Base-by-base conservation (phyloP, 2,888 invertebrate species). In the Synanthedon tipuliformis region DNA sequence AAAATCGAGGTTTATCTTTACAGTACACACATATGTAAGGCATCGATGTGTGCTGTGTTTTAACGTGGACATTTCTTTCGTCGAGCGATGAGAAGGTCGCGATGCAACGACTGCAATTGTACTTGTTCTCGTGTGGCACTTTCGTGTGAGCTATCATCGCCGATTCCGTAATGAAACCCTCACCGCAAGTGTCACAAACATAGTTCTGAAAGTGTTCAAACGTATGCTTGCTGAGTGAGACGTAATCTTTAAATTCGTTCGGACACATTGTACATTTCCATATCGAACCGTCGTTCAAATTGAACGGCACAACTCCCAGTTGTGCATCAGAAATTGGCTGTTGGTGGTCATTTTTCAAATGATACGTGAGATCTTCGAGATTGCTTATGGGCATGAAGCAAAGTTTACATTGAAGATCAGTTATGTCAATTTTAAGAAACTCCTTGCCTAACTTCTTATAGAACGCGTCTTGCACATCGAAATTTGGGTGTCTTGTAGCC, bases 191-290 rank as follows among this genome's bases (percentile, higher is more conserved):
- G 57, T 86, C 85, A 55, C 87, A 87, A 8, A 87, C 87, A 54
- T 84, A 86, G 55, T 87, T 87, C 57, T 85, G 82, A 51, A 82
- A 87, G 61, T 87, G 87, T 56, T 78, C 78, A 0, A 78, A 68
- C 0, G 86, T 87, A 54, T 87, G 87, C 49, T 81, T 85, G 55
- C 80, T 81, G n/a, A 87, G 57, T 0, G 79, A 80, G 0, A 77
- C 67, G 51, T 86, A 86, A 59, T 85, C 83, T 68, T 82, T 81
- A 50, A 87, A 87, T 56, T 78, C 77, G 52, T 84, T 81, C 0
- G 81, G 73, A 59, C 87, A 87, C 55, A 86, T 78, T 0, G 83
- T 81, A 52, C 86, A 87, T 59, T 82, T 80, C 85, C 85, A 87
- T 34, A 73, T 62, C 0, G 81, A 75, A 0, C 84, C 85, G 50